A percentile compares a stretch with the other conserved stretches of the same genome.
Conservation (phyloP, 2,797 vertebrate species). For the Hippopotamyrus pictus region DNA sequence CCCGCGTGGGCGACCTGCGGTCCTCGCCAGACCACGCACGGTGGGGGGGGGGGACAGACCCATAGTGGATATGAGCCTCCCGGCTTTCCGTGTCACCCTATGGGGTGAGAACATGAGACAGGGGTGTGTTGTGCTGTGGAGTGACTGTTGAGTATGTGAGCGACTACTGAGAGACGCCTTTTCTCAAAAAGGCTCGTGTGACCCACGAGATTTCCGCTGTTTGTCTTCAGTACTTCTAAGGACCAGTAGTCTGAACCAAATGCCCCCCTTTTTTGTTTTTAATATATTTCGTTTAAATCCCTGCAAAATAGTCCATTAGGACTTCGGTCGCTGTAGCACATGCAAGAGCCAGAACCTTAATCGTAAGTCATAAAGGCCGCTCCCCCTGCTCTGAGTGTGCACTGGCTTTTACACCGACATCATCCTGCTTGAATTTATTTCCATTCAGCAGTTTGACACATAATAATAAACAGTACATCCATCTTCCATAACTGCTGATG, state of each 20-base stretch:
- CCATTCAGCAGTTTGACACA: not conserved
- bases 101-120: not conserved
- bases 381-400: not conserved
- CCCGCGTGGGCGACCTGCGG: not conserved
- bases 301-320: not conserved
- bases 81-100: not conserved
- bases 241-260: not conserved
- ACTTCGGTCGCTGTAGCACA: not conserved
- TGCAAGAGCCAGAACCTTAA: not conserved
- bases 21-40: not conserved
- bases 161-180: not conserved
- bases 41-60: too few relatives aligned
- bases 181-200: not conserved
- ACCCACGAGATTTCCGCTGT: not conserved
- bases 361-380: not conserved
- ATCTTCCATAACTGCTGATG: not conserved
- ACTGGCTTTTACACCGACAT: not conserved
- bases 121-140: not conserved
- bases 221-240: not conserved
- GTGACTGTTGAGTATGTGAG: not conserved
- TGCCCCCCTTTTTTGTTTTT: not conserved
- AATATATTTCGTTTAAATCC: not conserved
- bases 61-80: not conserved
- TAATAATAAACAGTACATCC: not conserved
- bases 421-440: not conserved